Evolutionary conservation across 1,140 invertebrate genomes (phyloP).

Genomic region (Pygmarrhopalites habei): DNA sequence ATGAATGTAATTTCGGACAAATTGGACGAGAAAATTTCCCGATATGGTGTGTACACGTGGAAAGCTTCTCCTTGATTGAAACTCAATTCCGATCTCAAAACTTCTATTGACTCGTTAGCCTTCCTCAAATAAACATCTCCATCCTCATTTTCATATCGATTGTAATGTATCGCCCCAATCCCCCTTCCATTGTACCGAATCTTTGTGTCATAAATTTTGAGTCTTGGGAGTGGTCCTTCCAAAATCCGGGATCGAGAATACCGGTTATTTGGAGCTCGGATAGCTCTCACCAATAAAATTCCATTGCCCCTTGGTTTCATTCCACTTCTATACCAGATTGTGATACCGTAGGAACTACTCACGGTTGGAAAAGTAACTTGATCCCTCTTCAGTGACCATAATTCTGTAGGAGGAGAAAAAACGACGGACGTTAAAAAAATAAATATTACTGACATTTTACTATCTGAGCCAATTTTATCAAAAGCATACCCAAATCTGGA

Average conservation of each 20-base stretch:
- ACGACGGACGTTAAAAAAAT: too few species aligned
- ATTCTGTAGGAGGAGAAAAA: conserved; percentile 53
- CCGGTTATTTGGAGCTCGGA: conserved; percentile 42
- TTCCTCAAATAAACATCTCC: conserved; percentile 78
- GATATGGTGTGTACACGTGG: conserved; percentile 70
- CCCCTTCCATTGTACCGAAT: conserved; percentile 75
- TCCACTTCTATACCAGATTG: conserved; percentile 75
- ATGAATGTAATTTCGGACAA: conserved; percentile 76
- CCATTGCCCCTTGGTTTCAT: conserved; percentile 65
- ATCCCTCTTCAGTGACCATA: conserved; percentile 73
- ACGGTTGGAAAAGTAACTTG: conserved; percentile 77
- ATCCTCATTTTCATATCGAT: conserved; percentile 71
- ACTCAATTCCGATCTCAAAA: conserved; percentile 70
- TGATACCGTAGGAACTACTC: conserved; percentile 71
- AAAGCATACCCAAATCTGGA: too few species aligned
- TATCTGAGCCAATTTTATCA: too few species aligned
- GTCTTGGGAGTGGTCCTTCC: conserved; percentile 64
- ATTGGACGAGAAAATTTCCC: conserved; percentile 72
- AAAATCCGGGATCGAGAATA: conserved; percentile 56
- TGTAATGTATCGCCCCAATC: conserved; percentile 78
- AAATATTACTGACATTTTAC: too few species aligned
- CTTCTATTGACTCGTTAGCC: conserved; percentile 75
- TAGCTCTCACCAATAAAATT: conserved; percentile 72
- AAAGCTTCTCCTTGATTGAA: conserved; percentile 72
- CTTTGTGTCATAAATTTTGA: conserved; percentile 60